These are phyloP conservation scores for Psammodynastes pulverulentus DNA, from an alignment of 2,113 vertebrate genomes.

Conservation along the genomic window DNA sequence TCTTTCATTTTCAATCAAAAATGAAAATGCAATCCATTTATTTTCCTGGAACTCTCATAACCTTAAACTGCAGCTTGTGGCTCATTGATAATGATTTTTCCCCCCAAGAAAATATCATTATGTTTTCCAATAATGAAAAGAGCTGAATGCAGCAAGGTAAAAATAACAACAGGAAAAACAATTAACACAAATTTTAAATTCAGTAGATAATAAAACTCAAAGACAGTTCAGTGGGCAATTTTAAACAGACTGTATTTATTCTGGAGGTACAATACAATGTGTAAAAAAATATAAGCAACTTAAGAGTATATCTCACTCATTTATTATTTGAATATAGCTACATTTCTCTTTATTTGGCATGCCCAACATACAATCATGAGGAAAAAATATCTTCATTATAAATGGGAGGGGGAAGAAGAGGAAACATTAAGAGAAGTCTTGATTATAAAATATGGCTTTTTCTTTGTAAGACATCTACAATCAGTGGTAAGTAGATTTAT, in stretches of 20 bases:
- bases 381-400: not conserved
- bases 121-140: not conserved
- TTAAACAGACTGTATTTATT: conserved; percentile 37
- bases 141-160: not conserved
- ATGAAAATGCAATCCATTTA: not conserved
- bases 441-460: conserved; percentile 54
- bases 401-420: conserved; percentile 21
- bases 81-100: not conserved
- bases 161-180: conserved; percentile 21
- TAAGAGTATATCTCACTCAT: conserved; percentile 1
- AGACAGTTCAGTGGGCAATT: conserved; percentile 10
- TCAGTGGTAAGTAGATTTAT: conserved; percentile 23
- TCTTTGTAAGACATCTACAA: conserved; percentile 24
- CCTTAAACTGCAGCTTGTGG: not conserved
- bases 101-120: not conserved
- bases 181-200: not conserved
- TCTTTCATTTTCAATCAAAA: not conserved
- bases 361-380: conserved; percentile 44
- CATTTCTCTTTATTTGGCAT: conserved; percentile 45
- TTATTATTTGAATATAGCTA: conserved; percentile 34
- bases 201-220: not conserved
- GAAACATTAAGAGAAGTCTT: not conserved
- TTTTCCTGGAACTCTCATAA: not conserved
- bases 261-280: conserved; percentile 41
- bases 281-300: conserved; percentile 28